A percentile compares a stretch with the other conserved stretches of the same genome.
Conservation (phyloP, 1,140 invertebrate species). For the Halesus radiatus region DNA sequence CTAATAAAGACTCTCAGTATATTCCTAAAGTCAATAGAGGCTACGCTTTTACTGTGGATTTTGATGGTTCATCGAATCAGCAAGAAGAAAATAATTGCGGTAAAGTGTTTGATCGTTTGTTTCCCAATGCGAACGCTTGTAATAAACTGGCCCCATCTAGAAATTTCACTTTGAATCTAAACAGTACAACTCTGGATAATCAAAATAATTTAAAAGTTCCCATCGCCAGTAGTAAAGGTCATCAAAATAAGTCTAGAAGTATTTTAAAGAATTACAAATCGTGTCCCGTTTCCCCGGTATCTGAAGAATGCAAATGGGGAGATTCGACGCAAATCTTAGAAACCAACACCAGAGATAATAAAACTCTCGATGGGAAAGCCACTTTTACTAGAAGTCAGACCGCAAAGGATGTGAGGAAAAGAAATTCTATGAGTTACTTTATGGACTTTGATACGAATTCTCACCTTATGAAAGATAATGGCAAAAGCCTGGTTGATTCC, state of each 20-base stretch:
- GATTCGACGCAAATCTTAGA: constrained; percentile 61
- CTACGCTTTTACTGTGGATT: constrained; percentile 65
- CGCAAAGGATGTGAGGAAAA: constrained; percentile 60
- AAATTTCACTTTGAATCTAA: constrained; percentile 65
- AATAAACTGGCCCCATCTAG: constrained; percentile 56
- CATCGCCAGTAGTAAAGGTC: background rate
- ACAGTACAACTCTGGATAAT: constrained; percentile 48
- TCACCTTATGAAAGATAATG: constrained; percentile 69
- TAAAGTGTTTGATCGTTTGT: constrained; percentile 69
- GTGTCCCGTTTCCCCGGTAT: constrained; percentile 77
- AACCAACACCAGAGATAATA: constrained; percentile 45
- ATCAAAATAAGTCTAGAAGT: constrained; percentile 66
- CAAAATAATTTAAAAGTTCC: constrained; percentile 48
- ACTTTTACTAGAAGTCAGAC: constrained; percentile 14
- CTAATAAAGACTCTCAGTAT: constrained; percentile 4
- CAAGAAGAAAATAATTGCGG: constrained; percentile 38
- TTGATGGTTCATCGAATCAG: constrained; percentile 54
- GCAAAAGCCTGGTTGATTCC: constrained; percentile 73
- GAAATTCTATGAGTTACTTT: constrained; percentile 72
- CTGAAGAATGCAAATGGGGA: constrained; percentile 76
- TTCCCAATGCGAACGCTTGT: constrained; percentile 58
- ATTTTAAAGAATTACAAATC: constrained; percentile 79
- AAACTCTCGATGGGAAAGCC: constrained; percentile 50
- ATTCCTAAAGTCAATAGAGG: constrained; percentile 40
- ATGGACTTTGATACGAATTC: constrained; percentile 69